phyloP scores from a whole-genome alignment of 2,113 vertebrate genomes.

The Neolamprologus falcicula region DNA sequence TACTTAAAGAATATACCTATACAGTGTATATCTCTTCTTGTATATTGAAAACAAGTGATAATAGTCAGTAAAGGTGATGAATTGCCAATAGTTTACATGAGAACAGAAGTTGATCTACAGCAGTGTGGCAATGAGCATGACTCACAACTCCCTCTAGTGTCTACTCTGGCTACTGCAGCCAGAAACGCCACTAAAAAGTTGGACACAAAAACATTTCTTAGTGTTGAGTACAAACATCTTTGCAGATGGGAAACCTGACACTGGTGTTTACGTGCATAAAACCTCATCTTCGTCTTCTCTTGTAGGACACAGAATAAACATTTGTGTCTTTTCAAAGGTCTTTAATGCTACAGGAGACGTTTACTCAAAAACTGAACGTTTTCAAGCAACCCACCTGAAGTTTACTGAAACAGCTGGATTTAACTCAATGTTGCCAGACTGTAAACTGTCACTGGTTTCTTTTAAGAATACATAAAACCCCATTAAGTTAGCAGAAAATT shows the following conservation, averaged over 20 bases:
- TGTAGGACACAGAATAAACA: neutral
- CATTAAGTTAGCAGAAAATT: neutral
- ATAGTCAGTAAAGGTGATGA: neutral
- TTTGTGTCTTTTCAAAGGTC: neutral
- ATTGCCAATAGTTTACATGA: neutral
- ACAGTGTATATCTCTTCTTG: neutral
- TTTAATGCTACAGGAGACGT: neutral
- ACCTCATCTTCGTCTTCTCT: neutral
- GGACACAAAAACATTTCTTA: neutral
- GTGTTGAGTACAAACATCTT: neutral
- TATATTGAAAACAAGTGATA: neutral
- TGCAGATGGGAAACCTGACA: neutral
- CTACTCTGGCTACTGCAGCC: neutral
- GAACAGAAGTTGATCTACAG: neutral
- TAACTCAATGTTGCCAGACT: neutral
- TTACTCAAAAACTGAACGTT: neutral
- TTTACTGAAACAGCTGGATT: neutral
- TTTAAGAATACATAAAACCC: neutral
- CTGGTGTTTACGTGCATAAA: neutral
- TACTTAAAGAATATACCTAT: neutral
- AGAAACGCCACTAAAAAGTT: fast-evolving
- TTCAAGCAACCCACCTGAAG: neutral
- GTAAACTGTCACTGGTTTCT: neutral
- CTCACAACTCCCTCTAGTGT: slow-evolving; percentile 29
- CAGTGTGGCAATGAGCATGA: neutral